Evolutionary conservation across 2,797 vertebrate genomes (phyloP), one percentile per base, ranked within the genome.

Genomic region (Mallotus villosus): DNA sequence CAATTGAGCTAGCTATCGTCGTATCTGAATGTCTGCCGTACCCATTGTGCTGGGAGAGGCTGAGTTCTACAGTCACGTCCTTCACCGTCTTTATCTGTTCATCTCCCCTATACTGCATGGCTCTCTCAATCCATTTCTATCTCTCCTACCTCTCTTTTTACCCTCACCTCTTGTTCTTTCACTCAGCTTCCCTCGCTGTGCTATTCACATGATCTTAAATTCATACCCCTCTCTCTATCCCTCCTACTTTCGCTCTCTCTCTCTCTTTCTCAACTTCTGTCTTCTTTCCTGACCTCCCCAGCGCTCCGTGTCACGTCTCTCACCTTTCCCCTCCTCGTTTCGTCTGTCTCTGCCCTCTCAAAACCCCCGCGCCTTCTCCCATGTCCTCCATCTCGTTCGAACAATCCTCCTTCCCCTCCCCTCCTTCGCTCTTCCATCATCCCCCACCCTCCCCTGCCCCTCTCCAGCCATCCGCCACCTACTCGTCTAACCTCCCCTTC

Each of bases 131-230:
- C 68, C 58, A 53, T 73, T 3, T 58, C 53, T 78, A 79, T 78
- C 75, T 74, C 79, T 76, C 82, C 41, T 61, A 62, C 37, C 55
- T 59, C 3, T 71, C 73, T 81, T 79, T 22, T 32, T 58, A 24
- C 32, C 17, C 78, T 81, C 55, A 11, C 21, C 63, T 49, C 11
- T 49, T 25, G 34, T 34, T 58, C 55, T 17, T n/a, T 27, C 19
- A n/a, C 57, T 65, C 61, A 37, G 24, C 53, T 41, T 25, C 4
- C 4, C 14, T 37, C 1, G 46, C 64, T 67, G 24, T 70, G 11
- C 49, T 41, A 25, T 62, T 71, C 27, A 51, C 68, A 58, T 11
- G 22, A 58, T 16, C 32, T 27, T 17, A 4, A 34, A 4, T 32
- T 12, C 51, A 34, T 21, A n/a, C 19, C 0, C 4, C 17, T 24